phyloP scores from a whole-genome alignment of 2,113 vertebrate species.

The Xiphophorus maculatus region DNA sequence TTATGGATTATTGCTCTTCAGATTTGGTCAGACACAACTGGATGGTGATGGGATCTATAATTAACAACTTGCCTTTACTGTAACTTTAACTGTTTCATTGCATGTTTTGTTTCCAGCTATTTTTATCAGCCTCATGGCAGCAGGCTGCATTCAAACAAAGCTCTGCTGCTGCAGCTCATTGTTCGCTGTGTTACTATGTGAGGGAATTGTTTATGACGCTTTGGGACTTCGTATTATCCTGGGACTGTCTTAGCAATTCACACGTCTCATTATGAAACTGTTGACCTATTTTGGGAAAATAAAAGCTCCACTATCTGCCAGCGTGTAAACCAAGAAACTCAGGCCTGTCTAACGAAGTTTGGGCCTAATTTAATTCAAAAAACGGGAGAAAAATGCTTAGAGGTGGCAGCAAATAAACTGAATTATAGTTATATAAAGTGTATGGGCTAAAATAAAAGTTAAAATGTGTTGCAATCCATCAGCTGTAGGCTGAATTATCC shows the following conservation, averaged over 20 bases:
- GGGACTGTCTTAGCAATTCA: slow-evolving; percentile 39
- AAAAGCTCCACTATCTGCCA: slow-evolving; percentile 18
- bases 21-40: too few species aligned
- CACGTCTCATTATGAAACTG: slow-evolving; percentile 22
- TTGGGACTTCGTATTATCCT: slow-evolving; percentile 33
- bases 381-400: slow-evolving; percentile 16
- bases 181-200: slow-evolving; percentile 19
- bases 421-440: background rate
- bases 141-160: background rate
- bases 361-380: slow-evolving; percentile 36
- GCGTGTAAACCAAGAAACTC: slow-evolving; percentile 28
- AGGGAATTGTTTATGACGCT: slow-evolving; percentile 16
- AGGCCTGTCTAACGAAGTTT: slow-evolving; percentile 23
- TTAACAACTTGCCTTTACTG: background rate
- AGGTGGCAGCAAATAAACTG: background rate
- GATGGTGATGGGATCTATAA: background rate
- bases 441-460: background rate
- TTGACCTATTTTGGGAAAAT: slow-evolving; percentile 46
- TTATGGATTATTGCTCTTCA: too few species aligned
- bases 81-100: background rate
- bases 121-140: slow-evolving; percentile 4
- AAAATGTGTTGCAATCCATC: background rate
- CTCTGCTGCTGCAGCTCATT: slow-evolving; percentile 4
- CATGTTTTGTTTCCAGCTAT: background rate
- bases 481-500: background rate